Evolutionary conservation across 2,888 invertebrate species (phyloP).

Genomic region (Hesperia comma): DNA sequence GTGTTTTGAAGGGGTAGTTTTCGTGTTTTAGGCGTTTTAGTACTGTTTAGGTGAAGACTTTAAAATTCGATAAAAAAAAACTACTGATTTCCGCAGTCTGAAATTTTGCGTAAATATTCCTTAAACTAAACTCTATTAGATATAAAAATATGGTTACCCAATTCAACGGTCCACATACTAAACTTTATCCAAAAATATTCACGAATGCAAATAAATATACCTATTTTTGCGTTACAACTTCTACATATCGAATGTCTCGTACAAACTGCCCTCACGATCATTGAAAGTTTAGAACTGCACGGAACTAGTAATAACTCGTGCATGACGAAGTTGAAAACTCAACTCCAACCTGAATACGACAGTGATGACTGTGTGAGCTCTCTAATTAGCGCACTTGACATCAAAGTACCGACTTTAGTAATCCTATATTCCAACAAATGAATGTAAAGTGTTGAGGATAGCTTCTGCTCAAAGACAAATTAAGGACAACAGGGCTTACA

Average conservation of each 20-base stretch:
- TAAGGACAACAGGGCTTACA: neutral
- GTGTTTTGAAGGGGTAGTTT: no score
- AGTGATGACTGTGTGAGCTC: neutral
- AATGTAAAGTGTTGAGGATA: neutral
- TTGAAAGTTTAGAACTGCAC: neutral
- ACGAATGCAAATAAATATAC: no score
- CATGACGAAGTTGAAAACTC: neutral
- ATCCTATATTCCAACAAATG: neutral
- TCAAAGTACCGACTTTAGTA: neutral
- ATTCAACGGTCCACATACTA: no score
- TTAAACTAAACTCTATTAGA: no score
- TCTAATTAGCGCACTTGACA: neutral
- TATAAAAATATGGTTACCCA: no score
- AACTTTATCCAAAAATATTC: no score
- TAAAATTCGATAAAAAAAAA: no score
- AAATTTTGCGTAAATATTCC: no score
- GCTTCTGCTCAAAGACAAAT: neutral
- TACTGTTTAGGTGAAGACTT: no score
- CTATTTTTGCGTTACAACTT: no score
- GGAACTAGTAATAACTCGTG: neutral
- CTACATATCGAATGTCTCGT: neutral
- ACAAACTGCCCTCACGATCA: neutral
- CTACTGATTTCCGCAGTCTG: no score
- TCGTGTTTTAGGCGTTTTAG: no score
- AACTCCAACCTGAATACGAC: conserved; percentile 1